Evolutionary conservation across 2,888 invertebrate genomes (phyloP).

Genomic region (Brenthis ino): DNA sequence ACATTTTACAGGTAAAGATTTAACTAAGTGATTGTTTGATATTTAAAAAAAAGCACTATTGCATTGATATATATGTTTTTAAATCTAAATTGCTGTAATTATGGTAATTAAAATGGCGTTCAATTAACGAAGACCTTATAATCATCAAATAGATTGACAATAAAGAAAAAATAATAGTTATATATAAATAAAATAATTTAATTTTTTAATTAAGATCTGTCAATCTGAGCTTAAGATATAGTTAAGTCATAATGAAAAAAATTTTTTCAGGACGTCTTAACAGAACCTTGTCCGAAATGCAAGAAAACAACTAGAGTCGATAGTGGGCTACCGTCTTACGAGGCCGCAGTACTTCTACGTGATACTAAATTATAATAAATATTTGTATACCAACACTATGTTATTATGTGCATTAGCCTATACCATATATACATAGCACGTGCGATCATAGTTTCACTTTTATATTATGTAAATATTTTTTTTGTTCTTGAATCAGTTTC

Average conservation of each 20-base stretch:
- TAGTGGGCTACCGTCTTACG: constrained; percentile 84
- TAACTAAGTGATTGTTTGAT: too few species aligned
- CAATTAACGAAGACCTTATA: too few species aligned
- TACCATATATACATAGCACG: background rate
- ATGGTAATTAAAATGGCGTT: background rate
- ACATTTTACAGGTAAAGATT: constrained; percentile 53
- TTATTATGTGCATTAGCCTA: background rate
- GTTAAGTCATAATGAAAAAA: background rate
- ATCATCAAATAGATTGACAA: too few species aligned
- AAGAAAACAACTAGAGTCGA: constrained; percentile 47
- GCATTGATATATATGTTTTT: background rate
- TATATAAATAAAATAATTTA: too few species aligned
- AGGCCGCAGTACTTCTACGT: constrained; percentile 77
- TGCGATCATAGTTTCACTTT: background rate
- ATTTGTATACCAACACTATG: background rate
- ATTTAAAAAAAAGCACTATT: too few species aligned
- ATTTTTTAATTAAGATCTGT: too few species aligned
- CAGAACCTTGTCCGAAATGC: constrained; percentile 58
- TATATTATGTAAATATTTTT: too few species aligned
- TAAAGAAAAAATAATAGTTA: background rate
- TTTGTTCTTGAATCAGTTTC: too few species aligned
- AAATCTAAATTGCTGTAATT: background rate
- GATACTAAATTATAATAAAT: constrained; percentile 37
- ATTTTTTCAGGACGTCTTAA: constrained; percentile 60
- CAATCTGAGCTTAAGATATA: background rate